Evolutionary conservation across 2,113 vertebrate genomes (phyloP).

Genomic region (Pogonocichla stellata): DNA sequence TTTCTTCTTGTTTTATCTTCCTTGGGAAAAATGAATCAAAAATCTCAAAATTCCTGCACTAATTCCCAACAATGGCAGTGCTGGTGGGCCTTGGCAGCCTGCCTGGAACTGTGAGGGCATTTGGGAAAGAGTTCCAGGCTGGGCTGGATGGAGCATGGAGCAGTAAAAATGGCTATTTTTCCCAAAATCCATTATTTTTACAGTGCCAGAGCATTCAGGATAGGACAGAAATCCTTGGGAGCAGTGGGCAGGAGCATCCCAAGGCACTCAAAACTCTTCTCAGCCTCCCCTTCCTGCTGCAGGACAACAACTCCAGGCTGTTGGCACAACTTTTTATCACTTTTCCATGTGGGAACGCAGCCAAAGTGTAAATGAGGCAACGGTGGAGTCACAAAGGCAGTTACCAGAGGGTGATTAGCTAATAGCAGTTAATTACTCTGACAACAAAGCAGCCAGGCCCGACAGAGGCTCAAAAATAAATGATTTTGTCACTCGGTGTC

Average conservation of each 20-base stretch:
- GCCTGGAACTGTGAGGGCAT: background rate
- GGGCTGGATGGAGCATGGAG: background rate
- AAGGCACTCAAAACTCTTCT: fast-evolving
- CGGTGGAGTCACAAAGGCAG: slow-evolving; percentile 19
- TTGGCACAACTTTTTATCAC: background rate
- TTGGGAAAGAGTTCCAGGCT: background rate
- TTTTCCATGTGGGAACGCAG: background rate
- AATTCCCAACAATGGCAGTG: fast-evolving
- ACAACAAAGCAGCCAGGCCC: background rate
- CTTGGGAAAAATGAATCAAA: background rate
- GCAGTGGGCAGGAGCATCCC: background rate
- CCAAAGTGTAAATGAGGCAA: background rate
- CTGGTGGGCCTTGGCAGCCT: background rate
- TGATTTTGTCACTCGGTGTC: background rate
- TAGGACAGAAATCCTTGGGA: fast-evolving
- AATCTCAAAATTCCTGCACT: background rate
- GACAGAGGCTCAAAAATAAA: background rate
- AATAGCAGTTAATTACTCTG: slow-evolving; percentile 64
- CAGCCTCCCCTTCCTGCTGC: background rate
- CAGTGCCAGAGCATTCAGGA: fast-evolving
- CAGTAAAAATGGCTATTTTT: background rate
- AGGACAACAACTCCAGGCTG: background rate
- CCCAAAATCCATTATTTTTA: background rate
- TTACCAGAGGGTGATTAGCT: slow-evolving; percentile 51
- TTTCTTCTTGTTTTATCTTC: background rate